These are phyloP conservation scores for Tarsius wallacei DNA, from an alignment of 2,797 vertebrate genomes.

Conservation along the genomic window DNA sequence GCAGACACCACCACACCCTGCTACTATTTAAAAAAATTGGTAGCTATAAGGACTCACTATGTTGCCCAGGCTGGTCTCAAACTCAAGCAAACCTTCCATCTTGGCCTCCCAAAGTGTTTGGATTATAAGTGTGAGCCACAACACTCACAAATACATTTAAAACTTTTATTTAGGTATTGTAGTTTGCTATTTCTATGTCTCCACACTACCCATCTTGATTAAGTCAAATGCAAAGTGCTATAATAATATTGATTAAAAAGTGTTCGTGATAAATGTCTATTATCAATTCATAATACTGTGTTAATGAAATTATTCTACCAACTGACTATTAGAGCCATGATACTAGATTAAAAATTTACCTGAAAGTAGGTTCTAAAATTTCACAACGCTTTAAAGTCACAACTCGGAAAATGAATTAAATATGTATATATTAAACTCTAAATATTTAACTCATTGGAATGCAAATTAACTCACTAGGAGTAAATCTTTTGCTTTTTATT, in stretches of 20 bases:
- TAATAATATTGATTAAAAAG: neutral
- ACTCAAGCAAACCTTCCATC: no score
- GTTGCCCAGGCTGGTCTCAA: no score
- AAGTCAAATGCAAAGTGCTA: neutral
- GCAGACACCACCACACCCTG: no score
- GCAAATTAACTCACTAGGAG: neutral
- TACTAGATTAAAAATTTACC: neutral
- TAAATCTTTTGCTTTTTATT: neutral
- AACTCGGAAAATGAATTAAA: conserved; percentile 27
- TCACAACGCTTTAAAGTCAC: neutral
- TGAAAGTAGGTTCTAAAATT: neutral
- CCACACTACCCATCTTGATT: neutral
- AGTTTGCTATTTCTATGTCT: neutral
- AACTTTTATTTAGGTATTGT: neutral
- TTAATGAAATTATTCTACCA: neutral
- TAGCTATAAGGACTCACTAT: no score
- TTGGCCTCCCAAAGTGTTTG: no score
- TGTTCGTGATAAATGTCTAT: neutral
- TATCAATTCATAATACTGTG: neutral
- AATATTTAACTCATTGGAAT: neutral
- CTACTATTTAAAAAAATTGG: no score
- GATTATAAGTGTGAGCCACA: no score
- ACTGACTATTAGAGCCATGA: neutral
- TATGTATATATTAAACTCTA: neutral
- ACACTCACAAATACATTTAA: neutral